Conservation (phyloP, 1,140 invertebrate genomes). For the Drosophila eugracilis region DNA sequence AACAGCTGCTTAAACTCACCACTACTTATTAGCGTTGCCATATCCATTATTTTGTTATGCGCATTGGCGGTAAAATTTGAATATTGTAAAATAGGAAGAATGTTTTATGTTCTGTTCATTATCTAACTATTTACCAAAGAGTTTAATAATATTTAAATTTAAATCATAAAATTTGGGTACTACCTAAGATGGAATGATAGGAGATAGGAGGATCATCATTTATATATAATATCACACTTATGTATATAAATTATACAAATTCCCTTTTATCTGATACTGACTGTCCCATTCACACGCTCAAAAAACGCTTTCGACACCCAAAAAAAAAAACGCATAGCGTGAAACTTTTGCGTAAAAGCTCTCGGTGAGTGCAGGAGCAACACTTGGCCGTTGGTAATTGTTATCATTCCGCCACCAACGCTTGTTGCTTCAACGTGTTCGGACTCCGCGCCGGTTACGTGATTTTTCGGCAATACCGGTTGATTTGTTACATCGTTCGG, state of each 20-base stretch:
- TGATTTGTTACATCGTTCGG: not conserved
- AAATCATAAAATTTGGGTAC: too few species aligned
- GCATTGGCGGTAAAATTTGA: constrained; percentile 1
- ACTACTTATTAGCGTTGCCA: constrained; percentile 7
- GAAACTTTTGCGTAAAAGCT: constrained; percentile 50
- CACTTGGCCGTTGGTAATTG: constrained; percentile 40
- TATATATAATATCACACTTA: too few species aligned
- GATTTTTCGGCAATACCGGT: not conserved
- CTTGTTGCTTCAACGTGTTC: constrained; percentile 65
- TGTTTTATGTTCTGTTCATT: too few species aligned
- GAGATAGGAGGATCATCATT: too few species aligned
- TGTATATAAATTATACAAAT: too few species aligned
- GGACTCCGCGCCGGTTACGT: constrained; percentile 20
- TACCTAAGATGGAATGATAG: too few species aligned
- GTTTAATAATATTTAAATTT: too few species aligned
- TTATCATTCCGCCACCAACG: constrained; percentile 66
- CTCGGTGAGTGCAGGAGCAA: constrained; percentile 12
- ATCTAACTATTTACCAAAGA: too few species aligned
- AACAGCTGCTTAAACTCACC: not conserved
- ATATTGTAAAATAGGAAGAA: not conserved
- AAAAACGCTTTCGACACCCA: constrained; percentile 31
- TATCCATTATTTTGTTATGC: not conserved
- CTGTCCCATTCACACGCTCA: constrained; percentile 11
- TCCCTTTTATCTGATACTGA: not conserved
- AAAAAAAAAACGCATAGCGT: not conserved